These are phyloP conservation scores for Psittacara wagleri DNA, from an alignment of 2,113 vertebrate genomes.

Conservation along the genomic window DNA sequence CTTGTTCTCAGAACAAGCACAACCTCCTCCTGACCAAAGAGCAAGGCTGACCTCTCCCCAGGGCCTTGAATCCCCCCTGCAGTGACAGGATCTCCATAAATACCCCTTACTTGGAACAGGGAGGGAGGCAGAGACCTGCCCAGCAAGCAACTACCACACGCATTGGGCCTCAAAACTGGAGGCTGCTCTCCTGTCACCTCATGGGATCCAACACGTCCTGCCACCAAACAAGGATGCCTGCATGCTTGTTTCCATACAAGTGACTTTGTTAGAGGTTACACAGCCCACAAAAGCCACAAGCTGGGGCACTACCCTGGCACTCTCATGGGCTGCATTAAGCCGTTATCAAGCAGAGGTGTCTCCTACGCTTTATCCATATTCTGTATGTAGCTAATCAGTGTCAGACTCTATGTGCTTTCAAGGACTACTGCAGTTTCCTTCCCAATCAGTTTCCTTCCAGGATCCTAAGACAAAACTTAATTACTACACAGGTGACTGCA, in stretches of 20 bases:
- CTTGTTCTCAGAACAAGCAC: background rate
- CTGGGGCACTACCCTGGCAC: accelerated
- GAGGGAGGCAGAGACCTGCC: background rate
- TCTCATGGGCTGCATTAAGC: background rate
- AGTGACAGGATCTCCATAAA: accelerated
- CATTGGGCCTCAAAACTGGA: background rate
- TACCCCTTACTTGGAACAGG: accelerated
- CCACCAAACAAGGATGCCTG: background rate
- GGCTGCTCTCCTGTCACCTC: accelerated
- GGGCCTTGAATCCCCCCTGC: background rate
- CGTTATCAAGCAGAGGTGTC: background rate
- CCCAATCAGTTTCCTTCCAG: background rate
- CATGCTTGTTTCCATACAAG: background rate
- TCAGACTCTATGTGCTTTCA: background rate
- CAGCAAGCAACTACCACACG: background rate
- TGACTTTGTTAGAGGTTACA: background rate
- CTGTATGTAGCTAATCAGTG: background rate
- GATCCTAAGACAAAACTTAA: background rate
- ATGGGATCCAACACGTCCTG: accelerated
- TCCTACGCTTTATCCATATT: background rate
- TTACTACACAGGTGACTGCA: background rate
- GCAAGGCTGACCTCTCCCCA: background rate
- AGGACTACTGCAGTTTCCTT: background rate
- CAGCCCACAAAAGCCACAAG: background rate
- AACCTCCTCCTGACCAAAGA: accelerated